phyloP scores from a whole-genome alignment of 2,113 vertebrate species.

The Charina bottae region DNA sequence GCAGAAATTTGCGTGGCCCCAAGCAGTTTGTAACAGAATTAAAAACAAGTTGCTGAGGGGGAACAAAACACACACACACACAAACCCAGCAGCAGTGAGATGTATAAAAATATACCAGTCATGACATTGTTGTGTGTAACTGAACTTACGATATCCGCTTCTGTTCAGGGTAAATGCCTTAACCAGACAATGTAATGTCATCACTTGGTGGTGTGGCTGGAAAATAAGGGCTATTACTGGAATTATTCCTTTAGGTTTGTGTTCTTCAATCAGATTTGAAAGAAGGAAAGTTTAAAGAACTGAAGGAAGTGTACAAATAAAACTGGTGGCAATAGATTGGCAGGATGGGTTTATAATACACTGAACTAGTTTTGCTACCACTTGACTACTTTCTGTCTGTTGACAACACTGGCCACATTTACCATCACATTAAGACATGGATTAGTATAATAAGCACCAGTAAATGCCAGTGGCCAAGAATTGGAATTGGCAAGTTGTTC shows the following conservation, averaged over 20 bases:
- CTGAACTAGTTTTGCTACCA: not conserved
- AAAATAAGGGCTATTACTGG: not conserved
- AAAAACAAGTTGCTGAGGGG: constrained; percentile 94
- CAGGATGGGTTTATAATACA: not conserved
- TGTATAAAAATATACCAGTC: constrained; percentile 69
- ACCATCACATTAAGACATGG: not conserved
- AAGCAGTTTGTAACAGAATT: constrained; percentile 99
- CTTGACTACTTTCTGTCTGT: not conserved
- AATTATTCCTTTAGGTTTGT: not conserved
- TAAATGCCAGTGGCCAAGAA: not conserved
- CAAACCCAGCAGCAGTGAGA: constrained; percentile 62
- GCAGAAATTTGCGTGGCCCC: constrained; percentile 97
- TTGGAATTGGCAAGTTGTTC: not conserved
- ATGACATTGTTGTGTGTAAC: constrained; percentile 58
- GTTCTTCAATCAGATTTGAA: not conserved
- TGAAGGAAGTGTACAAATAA: not conserved
- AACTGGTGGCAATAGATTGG: not conserved
- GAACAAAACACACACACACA: constrained; percentile 59
- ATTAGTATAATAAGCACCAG: not conserved
- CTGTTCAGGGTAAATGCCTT: not conserved
- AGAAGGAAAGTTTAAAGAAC: not conserved
- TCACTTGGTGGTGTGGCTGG: not conserved
- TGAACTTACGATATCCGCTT: constrained; percentile 49
- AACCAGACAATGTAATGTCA: not conserved
- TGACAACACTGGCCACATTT: not conserved